Percentiles rank a stretch among this genome's conserved stretches.
Conservation (phyloP, 2,797 vertebrate genomes). For the Fratercula arctica region DNA sequence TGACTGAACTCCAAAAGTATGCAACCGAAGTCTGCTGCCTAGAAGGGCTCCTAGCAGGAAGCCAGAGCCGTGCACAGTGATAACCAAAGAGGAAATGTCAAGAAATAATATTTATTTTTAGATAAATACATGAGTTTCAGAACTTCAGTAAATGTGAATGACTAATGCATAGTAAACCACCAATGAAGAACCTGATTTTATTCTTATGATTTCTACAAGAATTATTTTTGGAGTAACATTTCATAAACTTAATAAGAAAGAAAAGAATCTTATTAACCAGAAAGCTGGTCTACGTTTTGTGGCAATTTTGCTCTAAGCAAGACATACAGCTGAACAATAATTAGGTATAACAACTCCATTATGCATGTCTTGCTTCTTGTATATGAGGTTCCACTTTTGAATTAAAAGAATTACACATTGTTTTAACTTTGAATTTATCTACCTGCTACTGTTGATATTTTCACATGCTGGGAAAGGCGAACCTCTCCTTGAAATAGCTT, state of each 20-base stretch:
- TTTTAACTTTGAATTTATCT: constrained; percentile 20
- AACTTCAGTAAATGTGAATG: constrained; percentile 33
- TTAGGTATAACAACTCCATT: constrained; percentile 61
- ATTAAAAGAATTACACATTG: constrained; percentile 19
- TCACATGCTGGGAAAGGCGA: neutral
- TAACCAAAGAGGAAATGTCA: constrained; percentile 3
- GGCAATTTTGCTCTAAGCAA: constrained; percentile 61
- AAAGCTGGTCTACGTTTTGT: constrained; percentile 57
- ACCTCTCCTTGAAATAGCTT: neutral
- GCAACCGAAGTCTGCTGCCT: neutral
- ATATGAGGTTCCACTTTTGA: neutral
- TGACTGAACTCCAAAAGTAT: neutral
- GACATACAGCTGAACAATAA: constrained; percentile 56
- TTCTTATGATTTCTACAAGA: constrained; percentile 13
- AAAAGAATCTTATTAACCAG: constrained; percentile 56
- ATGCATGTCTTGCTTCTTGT: constrained; percentile 43
- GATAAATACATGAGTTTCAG: constrained; percentile 6
- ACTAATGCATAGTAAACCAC: constrained; percentile 1
- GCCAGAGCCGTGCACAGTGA: neutral
- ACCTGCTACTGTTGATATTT: neutral
- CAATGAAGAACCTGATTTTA: constrained; percentile 10
- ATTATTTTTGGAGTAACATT: constrained; percentile 58
- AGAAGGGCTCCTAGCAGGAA: neutral
- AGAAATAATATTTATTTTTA: constrained; percentile 41
- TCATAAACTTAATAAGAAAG: constrained; percentile 63